Evolutionary conservation across 2,888 invertebrate genomes (phyloP).

Genomic region (Aplocera efformata): DNA sequence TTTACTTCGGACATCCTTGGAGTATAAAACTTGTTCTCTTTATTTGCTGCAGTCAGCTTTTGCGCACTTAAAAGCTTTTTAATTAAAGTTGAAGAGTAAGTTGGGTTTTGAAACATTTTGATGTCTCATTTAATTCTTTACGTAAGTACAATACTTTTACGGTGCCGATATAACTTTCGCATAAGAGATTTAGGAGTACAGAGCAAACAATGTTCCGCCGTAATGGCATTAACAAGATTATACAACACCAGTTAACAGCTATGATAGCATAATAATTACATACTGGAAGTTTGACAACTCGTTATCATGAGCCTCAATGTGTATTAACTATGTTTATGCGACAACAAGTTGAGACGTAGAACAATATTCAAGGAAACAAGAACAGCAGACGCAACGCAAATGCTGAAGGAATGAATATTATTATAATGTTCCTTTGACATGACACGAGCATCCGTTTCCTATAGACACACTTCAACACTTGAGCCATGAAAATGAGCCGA

Average conservation of each 20-base stretch:
- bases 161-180: conserved; percentile 1
- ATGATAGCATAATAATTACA: not conserved
- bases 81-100: conserved; percentile 2
- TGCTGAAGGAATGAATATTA: no score
- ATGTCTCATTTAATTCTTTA: not conserved
- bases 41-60: not conserved
- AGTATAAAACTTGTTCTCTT: no score
- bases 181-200: conserved; percentile 5
- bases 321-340: no score
- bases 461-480: conserved; percentile 13
- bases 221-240: not conserved
- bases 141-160: not conserved
- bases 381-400: no score
- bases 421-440: no score
- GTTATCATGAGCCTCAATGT: not conserved
- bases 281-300: not conserved
- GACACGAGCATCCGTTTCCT: not conserved
- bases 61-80: conserved; percentile 10
- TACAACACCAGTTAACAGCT: not conserved
- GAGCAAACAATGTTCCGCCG: not conserved
- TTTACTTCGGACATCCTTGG: no score
- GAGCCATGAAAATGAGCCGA: conserved; percentile 11
- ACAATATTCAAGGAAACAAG: no score
- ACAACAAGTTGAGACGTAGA: no score
- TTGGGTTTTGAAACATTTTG: no score